phyloP scores from a whole-genome alignment of 2,888 invertebrate genomes.

The Fragum sueziense region DNA sequence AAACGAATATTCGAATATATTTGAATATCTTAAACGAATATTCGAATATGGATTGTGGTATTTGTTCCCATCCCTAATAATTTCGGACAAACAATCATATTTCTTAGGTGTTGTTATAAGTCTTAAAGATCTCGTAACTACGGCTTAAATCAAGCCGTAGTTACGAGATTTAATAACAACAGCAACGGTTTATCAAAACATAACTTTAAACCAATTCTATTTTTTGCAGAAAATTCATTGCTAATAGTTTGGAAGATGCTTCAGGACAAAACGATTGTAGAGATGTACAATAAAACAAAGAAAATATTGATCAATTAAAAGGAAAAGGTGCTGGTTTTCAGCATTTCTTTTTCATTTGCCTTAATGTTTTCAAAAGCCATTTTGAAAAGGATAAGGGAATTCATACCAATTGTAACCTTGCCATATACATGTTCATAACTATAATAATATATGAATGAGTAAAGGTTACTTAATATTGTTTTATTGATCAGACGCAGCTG shows the following conservation, averaged over 20 bases:
- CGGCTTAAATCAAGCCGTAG: no score
- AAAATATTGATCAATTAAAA: neutral
- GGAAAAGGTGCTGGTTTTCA: neutral
- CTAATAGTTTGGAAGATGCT: neutral
- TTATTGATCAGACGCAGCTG: neutral
- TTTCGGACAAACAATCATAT: no score
- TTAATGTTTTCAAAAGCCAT: neutral
- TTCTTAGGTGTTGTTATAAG: no score
- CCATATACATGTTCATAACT: neutral
- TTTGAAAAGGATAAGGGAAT: neutral
- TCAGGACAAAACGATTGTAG: neutral
- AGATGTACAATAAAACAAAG: neutral
- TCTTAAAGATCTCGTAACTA: neutral
- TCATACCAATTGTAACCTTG: neutral
- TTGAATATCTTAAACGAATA: no score
- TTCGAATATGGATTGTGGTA: no score
- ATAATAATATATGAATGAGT: neutral
- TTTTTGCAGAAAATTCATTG: no score
- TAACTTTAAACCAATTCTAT: no score
- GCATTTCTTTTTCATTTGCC: neutral
- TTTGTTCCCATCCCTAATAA: no score
- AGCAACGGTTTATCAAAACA: no score
- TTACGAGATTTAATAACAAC: no score
- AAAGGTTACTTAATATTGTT: neutral
- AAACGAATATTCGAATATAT: no score